Percentiles rank a stretch among this genome's conserved stretches.
Conservation (phyloP, 92 coral and sea anemone species). For the Siderastrea siderea region DNA sequence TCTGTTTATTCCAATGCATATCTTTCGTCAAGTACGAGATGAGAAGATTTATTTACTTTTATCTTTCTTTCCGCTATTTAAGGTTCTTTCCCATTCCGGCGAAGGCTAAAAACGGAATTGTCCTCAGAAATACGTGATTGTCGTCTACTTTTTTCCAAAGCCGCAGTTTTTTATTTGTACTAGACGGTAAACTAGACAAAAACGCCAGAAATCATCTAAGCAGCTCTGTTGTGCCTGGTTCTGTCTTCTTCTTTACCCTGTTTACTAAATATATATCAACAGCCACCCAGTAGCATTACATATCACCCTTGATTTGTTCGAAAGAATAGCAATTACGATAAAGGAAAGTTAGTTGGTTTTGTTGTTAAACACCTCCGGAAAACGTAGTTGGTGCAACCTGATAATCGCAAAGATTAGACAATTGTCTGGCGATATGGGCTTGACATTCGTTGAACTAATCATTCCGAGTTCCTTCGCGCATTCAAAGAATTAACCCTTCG, state of each 20-base stretch:
- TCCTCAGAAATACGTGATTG: background rate
- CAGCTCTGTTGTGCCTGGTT: background rate
- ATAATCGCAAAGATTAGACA: constrained; percentile 22
- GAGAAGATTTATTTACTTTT: constrained; percentile 8
- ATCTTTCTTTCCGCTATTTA: constrained; percentile 18
- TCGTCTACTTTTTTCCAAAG: background rate
- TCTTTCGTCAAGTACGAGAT: constrained; percentile 29
- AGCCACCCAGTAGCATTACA: constrained; percentile 16
- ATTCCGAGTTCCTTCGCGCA: background rate
- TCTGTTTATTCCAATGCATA: constrained; percentile 4
- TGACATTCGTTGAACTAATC: constrained; percentile 24
- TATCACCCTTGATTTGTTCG: constrained; percentile 1
- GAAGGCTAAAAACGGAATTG: background rate
- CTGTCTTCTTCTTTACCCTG: background rate
- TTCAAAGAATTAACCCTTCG: background rate
- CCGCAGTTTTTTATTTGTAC: background rate
- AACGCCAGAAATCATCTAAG: background rate
- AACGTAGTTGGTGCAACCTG: constrained; percentile 17
- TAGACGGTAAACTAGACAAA: background rate
- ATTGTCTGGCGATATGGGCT: constrained; percentile 36
- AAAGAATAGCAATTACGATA: constrained; percentile 17
- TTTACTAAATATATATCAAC: background rate
- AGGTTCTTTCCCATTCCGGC: background rate
- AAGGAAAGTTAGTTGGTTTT: constrained; percentile 15
- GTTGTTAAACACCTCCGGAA: constrained; percentile 30